Evolutionary conservation across 1,140 invertebrate species (phyloP).

Genomic region (Aplysia californica): DNA sequence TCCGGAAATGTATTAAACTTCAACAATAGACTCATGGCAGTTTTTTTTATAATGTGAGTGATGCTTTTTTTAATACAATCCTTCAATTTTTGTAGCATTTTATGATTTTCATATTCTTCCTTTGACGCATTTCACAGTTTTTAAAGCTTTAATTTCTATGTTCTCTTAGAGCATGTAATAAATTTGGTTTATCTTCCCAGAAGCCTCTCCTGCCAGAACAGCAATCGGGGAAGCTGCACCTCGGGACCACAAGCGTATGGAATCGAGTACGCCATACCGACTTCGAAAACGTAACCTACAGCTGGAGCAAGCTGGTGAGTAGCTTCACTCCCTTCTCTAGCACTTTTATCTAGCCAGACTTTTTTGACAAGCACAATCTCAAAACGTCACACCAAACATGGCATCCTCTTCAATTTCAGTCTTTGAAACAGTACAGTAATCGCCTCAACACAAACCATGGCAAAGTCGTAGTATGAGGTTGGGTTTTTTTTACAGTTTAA

Average conservation of each 20-base stretch:
- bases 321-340: too few relatives aligned
- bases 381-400: slow-evolving; percentile 53
- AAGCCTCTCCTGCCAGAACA: background rate
- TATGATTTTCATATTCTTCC: background rate
- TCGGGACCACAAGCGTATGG: slow-evolving; percentile 9
- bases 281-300: slow-evolving; percentile 19
- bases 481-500: too few relatives aligned
- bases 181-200: background rate
- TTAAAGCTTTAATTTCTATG: too few relatives aligned
- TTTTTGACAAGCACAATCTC: slow-evolving; percentile 57
- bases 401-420: slow-evolving; percentile 36
- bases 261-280: slow-evolving; percentile 23
- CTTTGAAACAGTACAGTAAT: slow-evolving; percentile 38
- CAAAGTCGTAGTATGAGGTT: too few relatives aligned
- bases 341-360: slow-evolving; percentile 57
- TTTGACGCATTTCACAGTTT: too few relatives aligned
- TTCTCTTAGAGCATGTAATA: background rate
- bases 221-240: background rate
- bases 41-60: background rate
- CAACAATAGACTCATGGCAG: background rate
- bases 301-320: background rate
- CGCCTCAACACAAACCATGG: too few relatives aligned
- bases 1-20: background rate
- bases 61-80: background rate
- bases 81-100: background rate